These are phyloP conservation scores for Chiroxiphia lanceolata DNA, from an alignment of 2,797 vertebrate species.

Conservation along the genomic window DNA sequence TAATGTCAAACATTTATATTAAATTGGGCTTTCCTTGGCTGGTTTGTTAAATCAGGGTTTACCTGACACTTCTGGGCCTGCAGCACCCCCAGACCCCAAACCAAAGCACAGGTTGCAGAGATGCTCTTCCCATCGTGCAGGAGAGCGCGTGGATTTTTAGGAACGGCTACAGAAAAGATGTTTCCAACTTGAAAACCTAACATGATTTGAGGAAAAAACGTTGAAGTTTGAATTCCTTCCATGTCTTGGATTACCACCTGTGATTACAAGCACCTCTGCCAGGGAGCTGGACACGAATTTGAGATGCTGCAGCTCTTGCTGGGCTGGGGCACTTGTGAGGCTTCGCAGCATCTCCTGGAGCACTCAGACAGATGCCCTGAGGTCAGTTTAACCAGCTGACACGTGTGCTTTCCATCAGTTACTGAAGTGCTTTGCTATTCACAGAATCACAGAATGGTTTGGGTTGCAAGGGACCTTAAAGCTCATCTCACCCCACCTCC, in stretches of 20 bases:
- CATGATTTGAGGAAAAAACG: not conserved
- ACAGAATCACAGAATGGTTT: not conserved
- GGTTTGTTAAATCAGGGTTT: not conserved
- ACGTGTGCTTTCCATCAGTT: not conserved
- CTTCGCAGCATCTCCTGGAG: not conserved
- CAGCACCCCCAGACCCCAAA: rapidly evolving
- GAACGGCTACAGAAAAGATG: not conserved
- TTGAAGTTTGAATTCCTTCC: not conserved
- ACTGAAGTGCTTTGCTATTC: not conserved
- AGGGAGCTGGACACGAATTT: not conserved
- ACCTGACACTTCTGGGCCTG: not conserved
- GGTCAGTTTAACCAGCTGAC: too few relatives aligned
- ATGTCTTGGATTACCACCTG: not conserved
- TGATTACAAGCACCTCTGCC: not conserved
- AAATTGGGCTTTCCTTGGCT: not conserved
- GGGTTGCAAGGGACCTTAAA: not conserved
- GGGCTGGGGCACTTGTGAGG: not conserved
- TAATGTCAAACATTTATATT: not conserved
- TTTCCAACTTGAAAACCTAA: not conserved
- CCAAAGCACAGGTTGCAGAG: not conserved
- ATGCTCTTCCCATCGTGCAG: rapidly evolving
- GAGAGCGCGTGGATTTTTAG: rapidly evolving
- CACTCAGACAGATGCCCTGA: not conserved
- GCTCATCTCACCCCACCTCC: not conserved
- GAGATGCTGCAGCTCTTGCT: not conserved